Conservation (phyloP, 2,888 invertebrate species). For the Cabera pusaria region DNA sequence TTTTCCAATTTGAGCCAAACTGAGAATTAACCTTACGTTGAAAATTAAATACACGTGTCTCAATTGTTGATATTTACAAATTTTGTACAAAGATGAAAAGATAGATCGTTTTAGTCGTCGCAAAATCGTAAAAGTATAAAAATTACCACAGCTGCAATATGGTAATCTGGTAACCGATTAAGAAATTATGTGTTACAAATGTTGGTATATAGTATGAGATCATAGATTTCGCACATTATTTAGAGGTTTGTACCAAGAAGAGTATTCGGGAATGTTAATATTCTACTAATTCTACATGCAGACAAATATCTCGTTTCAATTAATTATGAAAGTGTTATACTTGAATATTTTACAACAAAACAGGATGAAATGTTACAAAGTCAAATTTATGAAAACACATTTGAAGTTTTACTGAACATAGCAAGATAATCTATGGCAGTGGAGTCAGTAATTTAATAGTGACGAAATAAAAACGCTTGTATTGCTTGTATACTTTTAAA, state of each 20-base stretch:
- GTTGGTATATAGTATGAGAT: conserved; percentile 74
- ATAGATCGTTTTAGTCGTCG: neutral
- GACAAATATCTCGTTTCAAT: no score
- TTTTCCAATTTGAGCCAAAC: conserved; percentile 19
- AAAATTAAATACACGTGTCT: conserved; percentile 31
- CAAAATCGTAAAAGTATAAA: conserved; percentile 7
- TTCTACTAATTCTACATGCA: neutral
- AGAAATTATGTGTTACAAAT: conserved; percentile 47
- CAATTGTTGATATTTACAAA: conserved; percentile 14
- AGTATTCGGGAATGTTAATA: conserved; percentile 27
- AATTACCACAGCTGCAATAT: conserved; percentile 15
- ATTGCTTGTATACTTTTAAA: no score
- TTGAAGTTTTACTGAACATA: conserved; percentile 34
- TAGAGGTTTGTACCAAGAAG: conserved; percentile 30
- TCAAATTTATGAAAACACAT: neutral
- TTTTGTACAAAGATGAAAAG: conserved; percentile 3
- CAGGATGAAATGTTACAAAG: no score
- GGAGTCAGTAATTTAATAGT: conserved; percentile 29
- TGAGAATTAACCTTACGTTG: conserved; percentile 28
- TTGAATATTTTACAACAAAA: no score
- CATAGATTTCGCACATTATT: conserved; percentile 48
- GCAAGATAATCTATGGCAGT: conserved; percentile 67
- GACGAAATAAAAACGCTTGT: neutral
- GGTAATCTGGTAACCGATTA: conserved; percentile 55
- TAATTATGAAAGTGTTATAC: no score